Conservation (phyloP, 2,113 vertebrate genomes). For the Marmota monax region DNA sequence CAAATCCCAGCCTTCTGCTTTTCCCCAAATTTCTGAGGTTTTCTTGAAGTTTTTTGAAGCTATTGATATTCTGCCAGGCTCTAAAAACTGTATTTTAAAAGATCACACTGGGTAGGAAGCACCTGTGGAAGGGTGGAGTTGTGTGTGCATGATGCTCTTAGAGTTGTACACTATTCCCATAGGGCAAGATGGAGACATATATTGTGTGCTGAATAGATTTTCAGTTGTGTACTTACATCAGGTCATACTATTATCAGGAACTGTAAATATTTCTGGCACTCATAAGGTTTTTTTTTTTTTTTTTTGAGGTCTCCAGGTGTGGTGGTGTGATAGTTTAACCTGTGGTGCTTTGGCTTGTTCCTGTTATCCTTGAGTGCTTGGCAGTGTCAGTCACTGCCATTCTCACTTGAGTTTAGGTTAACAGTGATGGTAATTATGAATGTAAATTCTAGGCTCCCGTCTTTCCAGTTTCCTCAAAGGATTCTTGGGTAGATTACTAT, state of each 20-base stretch:
- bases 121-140: background rate
- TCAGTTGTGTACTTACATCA: background rate
- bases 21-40: background rate
- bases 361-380: background rate
- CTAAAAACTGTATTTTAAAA: background rate
- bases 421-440: background rate
- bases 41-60: background rate
- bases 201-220: background rate
- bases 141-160: background rate
- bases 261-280: background rate
- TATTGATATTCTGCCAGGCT: background rate
- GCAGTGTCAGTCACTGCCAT: background rate
- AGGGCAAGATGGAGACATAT: background rate
- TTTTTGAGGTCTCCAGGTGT: background rate
- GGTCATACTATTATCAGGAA: background rate
- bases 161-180: background rate
- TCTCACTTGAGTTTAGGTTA: background rate
- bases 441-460: background rate
- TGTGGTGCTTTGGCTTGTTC: no score
- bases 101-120: background rate
- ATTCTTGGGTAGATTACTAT: background rate
- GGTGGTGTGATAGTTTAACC: background rate
- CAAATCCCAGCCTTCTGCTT: background rate
- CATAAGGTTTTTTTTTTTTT: background rate
- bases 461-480: background rate